phyloP scores from a whole-genome alignment of 2,888 invertebrate genomes.

The Andrena fulva region DNA sequence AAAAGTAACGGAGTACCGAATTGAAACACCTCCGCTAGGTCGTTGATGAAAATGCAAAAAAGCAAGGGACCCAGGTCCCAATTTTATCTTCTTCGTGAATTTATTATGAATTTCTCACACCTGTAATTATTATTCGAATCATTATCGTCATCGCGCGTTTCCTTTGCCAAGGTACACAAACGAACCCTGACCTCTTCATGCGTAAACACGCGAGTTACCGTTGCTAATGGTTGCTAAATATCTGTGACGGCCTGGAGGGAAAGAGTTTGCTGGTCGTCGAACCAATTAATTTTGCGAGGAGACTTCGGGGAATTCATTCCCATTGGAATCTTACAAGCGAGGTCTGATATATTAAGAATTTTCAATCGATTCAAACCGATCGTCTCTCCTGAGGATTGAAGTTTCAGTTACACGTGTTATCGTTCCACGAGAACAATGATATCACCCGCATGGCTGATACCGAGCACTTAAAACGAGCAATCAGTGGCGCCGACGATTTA shows the following conservation, averaged over 20 bases:
- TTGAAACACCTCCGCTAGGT: too few relatives aligned
- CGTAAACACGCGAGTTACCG: constrained; percentile 19
- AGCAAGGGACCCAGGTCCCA: too few relatives aligned
- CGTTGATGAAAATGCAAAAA: too few relatives aligned
- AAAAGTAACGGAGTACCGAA: too few relatives aligned
- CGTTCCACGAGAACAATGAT: background rate
- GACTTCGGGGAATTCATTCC: background rate
- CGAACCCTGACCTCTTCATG: constrained; percentile 6
- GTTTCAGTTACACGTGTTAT: background rate
- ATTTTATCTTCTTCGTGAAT: background rate
- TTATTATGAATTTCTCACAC: background rate
- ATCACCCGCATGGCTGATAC: too few relatives aligned
- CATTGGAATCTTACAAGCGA: background rate
- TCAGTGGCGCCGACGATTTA: background rate
- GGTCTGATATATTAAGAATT: background rate
- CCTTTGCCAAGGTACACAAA: background rate
- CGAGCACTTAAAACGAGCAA: background rate
- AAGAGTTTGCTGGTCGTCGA: background rate
- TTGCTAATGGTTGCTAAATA: background rate
- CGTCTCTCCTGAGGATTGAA: background rate
- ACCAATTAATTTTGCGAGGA: background rate
- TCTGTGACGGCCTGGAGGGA: background rate
- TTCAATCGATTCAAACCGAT: background rate
- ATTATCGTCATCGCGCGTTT: background rate
- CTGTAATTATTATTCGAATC: background rate